Percentiles rank a stretch among this genome's conserved stretches.
phyloP scores from a whole-genome alignment of 2,797 vertebrate genomes.

The Poliocrania exsul region DNA sequence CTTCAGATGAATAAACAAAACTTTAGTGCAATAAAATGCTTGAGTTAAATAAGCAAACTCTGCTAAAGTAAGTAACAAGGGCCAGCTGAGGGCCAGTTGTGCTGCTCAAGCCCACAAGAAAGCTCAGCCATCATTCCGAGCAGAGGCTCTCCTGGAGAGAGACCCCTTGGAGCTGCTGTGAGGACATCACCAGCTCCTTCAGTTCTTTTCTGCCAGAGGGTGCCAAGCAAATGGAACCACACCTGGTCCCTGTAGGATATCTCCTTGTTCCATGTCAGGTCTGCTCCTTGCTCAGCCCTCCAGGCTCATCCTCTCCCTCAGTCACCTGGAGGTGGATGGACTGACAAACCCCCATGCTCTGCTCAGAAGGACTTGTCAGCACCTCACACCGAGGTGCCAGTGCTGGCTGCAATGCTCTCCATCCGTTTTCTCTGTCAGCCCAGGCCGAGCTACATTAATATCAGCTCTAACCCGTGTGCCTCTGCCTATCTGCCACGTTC shows the following conservation, averaged over 20 bases:
- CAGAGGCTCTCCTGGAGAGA: neutral
- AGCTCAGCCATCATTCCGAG: neutral
- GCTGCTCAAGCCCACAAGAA: neutral
- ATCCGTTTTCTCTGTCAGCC: neutral
- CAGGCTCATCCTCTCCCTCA: neutral
- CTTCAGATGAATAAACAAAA: neutral
- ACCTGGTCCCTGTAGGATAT: neutral
- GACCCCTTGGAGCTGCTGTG: neutral
- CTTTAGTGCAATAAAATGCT: neutral
- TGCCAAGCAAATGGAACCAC: neutral
- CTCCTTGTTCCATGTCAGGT: accelerated
- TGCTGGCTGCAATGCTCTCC: neutral
- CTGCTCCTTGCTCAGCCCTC: accelerated
- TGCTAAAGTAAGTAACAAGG: neutral
- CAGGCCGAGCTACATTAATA: neutral
- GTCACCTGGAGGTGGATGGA: accelerated
- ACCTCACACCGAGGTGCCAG: accelerated
- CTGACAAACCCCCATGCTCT: accelerated
- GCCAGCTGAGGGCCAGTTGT: neutral
- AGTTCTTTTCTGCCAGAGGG: neutral
- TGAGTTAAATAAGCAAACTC: neutral
- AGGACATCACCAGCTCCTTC: neutral
- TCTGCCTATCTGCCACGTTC: neutral
- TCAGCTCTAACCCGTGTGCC: neutral
- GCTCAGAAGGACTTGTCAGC: neutral